phyloP scores from a whole-genome alignment of 2,888 invertebrate genomes.

The Barypeithes pellucidus region DNA sequence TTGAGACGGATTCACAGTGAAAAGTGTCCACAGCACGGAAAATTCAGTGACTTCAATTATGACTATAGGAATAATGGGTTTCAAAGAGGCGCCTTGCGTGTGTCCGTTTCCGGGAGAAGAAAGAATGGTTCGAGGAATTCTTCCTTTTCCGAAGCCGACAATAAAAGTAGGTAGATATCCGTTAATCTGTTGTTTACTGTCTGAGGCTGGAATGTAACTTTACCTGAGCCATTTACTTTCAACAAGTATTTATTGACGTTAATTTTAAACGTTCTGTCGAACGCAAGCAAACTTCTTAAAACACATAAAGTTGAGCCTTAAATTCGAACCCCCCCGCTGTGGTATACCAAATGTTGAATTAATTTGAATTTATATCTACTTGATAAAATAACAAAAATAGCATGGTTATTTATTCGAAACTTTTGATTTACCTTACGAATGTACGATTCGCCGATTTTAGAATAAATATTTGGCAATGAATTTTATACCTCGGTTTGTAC shows the following conservation, averaged over 20 bases:
- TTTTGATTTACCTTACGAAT: too few species aligned
- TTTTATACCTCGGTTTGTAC: too few species aligned
- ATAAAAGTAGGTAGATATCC: slow-evolving; percentile 51
- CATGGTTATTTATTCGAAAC: too few species aligned
- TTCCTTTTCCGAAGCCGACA: slow-evolving; percentile 58
- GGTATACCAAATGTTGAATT: too few species aligned
- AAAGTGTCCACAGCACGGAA: slow-evolving; percentile 55
- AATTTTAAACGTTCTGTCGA: not conserved
- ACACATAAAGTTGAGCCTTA: too few species aligned
- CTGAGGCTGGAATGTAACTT: not conserved
- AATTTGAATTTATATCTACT: too few species aligned
- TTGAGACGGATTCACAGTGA: slow-evolving; percentile 45
- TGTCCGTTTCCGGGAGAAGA: slow-evolving; percentile 63
- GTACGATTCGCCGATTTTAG: too few species aligned
- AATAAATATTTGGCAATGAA: too few species aligned
- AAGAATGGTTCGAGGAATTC: slow-evolving; percentile 59
- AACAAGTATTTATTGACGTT: not conserved
- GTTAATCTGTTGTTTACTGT: not conserved
- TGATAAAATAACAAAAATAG: too few species aligned
- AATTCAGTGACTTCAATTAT: slow-evolving; percentile 57
- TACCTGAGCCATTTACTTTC: slow-evolving; percentile 1
- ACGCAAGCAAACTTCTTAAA: too few species aligned
- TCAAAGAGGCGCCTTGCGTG: slow-evolving; percentile 64
- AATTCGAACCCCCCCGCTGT: too few species aligned
- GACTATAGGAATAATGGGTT: slow-evolving; percentile 63